Conservation (phyloP, 2,888 invertebrate species). For the Eristalis arbustorum region DNA sequence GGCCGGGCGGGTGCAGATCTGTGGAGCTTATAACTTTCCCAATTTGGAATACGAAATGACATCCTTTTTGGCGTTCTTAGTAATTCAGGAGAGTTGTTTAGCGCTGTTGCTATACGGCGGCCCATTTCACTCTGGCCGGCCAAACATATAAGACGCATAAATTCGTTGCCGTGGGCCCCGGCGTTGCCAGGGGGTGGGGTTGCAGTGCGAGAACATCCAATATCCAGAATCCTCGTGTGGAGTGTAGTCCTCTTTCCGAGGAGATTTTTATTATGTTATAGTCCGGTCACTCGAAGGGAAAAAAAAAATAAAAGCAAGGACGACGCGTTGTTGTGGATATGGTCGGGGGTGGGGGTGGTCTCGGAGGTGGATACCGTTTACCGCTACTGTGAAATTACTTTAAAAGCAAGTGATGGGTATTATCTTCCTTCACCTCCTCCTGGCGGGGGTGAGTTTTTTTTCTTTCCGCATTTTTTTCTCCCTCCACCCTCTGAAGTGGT, state of each 20-base stretch:
- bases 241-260: slow-evolving; percentile 39
- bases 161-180: slow-evolving; percentile 40
- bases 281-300: slow-evolving; percentile 31
- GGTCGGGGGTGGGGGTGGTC: background rate
- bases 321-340: background rate
- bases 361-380: slow-evolving; percentile 20
- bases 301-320: slow-evolving; percentile 17
- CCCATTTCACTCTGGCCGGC: background rate
- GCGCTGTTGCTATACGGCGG: slow-evolving; percentile 55
- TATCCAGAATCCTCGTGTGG: background rate
- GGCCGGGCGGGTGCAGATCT: slow-evolving; percentile 17
- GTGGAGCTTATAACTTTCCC: slow-evolving; percentile 65
- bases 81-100: slow-evolving; percentile 46
- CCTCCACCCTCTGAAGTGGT: slow-evolving; percentile 23
- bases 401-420: slow-evolving; percentile 56
- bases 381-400: slow-evolving; percentile 54
- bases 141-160: slow-evolving; percentile 41
- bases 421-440: background rate
- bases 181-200: background rate
- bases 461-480: background rate
- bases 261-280: slow-evolving; percentile 57
- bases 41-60: slow-evolving; percentile 66
- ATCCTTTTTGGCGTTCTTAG: slow-evolving; percentile 48
- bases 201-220: background rate
- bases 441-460: background rate